phyloP scores from a whole-genome alignment of 2,888 invertebrate genomes.

The Axea sp. region DNA sequence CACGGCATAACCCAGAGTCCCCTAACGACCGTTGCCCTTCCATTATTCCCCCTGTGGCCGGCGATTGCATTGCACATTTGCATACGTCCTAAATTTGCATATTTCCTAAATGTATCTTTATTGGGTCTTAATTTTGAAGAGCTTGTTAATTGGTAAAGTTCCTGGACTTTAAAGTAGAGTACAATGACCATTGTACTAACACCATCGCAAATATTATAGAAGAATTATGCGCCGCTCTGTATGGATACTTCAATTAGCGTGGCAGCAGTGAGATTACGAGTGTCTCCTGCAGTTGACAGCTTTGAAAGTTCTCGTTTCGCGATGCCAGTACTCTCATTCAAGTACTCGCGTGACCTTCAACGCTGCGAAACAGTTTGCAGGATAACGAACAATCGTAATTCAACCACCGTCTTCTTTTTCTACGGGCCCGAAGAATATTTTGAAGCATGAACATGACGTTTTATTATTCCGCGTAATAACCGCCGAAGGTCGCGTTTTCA shows the following conservation, averaged over 20 bases:
- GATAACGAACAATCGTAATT: slow-evolving; percentile 10
- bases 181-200: slow-evolving; percentile 41
- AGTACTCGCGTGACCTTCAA: slow-evolving; percentile 20
- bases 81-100: no score
- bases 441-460: background rate
- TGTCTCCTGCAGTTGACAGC: slow-evolving; percentile 33
- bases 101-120: slow-evolving; percentile 16
- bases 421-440: background rate
- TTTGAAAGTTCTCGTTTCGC: slow-evolving; percentile 23
- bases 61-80: slow-evolving; percentile 22
- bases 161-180: slow-evolving; percentile 17
- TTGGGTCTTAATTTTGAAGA: slow-evolving; percentile 27
- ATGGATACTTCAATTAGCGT: slow-evolving; percentile 46
- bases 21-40: no score
- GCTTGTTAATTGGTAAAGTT: slow-evolving; percentile 35
- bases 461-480: no score
- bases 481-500: no score
- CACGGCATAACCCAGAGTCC: no score
- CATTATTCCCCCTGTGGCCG: no score
- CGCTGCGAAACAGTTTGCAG: slow-evolving; percentile 26
- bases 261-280: slow-evolving; percentile 19
- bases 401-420: background rate
- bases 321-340: slow-evolving; percentile 13
- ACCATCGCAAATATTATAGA: slow-evolving; percentile 24
- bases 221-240: slow-evolving; percentile 26